Evolutionary conservation across 2,797 vertebrate species (phyloP), one percentile per base, ranked within the genome.

Genomic region (Phaenicophaeus curvirostris): DNA sequence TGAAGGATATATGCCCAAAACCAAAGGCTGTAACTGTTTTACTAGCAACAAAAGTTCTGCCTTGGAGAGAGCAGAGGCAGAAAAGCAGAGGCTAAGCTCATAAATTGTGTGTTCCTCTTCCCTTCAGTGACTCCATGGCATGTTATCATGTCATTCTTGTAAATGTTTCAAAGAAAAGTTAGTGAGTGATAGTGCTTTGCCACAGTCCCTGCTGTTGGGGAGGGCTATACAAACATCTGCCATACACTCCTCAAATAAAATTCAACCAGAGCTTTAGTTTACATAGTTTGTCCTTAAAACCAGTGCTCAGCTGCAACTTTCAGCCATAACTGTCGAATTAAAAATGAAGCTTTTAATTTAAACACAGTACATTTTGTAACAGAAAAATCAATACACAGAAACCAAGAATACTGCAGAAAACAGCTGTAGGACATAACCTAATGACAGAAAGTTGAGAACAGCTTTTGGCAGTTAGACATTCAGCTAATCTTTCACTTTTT

Each of bases 321-420:
- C 73, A 58, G 50, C 57, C 74, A 61, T 63, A 76, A 85, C 57
- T 74, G 85, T 67, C 27, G 76, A 65, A 82, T 87, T 95, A 84
- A 94, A 92, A 77, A 67, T 46, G 67, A 87, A 67, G 37, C 11
- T 89, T 93, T 95, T 90, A 51, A 85, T 95, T 93, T 79, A 94
- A 97, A 96, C 59, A 57, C 55, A 39, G 92, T 57, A 96, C 94
- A 92, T 73, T 94, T 84, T 95, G 92, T 92, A 93, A 93, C 83
- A 85, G 89, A 74, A 86, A 94, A 88, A 94, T 94, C 96, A 90
- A 94, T 93, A 65, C 16, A 85, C 66, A 87, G 76, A 54, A 91
- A 86, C 69, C 27, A 59, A 9, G 55, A 77, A 83, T 8, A 24
- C 74, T 71, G 85, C 83, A 91, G 92, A 54, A 55, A 93, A 87